Conservation (phyloP, 2,888 invertebrate genomes). For the Petrophora chlorosata region DNA sequence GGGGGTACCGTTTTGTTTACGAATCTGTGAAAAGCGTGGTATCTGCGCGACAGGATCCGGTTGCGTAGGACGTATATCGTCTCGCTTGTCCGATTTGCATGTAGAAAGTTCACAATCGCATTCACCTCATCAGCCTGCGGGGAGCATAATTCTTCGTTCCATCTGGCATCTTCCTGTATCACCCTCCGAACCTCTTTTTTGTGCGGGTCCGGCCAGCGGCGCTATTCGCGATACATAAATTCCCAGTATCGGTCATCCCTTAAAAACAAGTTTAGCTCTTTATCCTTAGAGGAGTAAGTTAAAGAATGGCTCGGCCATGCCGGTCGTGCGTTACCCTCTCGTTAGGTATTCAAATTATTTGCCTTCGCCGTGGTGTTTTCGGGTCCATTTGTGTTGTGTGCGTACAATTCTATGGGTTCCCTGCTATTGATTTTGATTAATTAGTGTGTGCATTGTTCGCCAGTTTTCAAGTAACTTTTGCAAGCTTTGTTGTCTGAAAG, state of each 20-base stretch:
- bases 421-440: slow-evolving; percentile 64
- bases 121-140: slow-evolving; percentile 82
- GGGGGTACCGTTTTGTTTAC: slow-evolving; percentile 50
- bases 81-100: slow-evolving; percentile 75
- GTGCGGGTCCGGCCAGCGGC: slow-evolving; percentile 75
- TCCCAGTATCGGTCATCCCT: slow-evolving; percentile 83
- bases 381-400: slow-evolving; percentile 69
- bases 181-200: slow-evolving; percentile 77
- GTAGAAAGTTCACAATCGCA: slow-evolving; percentile 81
- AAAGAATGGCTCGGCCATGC: slow-evolving; percentile 76
- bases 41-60: slow-evolving; percentile 55
- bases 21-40: slow-evolving; percentile 60
- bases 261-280: slow-evolving; percentile 84
- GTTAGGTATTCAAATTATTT: slow-evolving; percentile 83
- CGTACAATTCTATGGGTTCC: slow-evolving; percentile 56
- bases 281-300: slow-evolving; percentile 77
- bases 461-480: slow-evolving; percentile 21
- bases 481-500: slow-evolving; percentile 3
- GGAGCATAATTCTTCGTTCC: slow-evolving; percentile 81
- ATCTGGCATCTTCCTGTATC: slow-evolving; percentile 81
- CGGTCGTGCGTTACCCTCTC: slow-evolving; percentile 77
- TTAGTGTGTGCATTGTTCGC: slow-evolving; percentile 46
- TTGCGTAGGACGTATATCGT: slow-evolving; percentile 60
- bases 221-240: slow-evolving; percentile 81
- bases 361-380: slow-evolving; percentile 76